Evolutionary conservation across 1,140 invertebrate species (phyloP).

Genomic region (Bombus pyrosoma): DNA sequence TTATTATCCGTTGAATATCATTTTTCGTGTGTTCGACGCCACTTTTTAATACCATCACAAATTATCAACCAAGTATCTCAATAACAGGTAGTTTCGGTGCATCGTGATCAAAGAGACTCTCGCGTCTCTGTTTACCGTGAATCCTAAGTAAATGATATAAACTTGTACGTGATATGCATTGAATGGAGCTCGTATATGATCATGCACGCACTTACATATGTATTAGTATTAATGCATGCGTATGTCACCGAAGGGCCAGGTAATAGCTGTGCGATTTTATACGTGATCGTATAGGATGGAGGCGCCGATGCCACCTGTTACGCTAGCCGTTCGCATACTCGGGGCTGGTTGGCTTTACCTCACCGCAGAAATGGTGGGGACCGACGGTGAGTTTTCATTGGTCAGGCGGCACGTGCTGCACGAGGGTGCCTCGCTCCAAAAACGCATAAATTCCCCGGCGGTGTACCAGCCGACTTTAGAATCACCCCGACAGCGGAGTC

Average conservation of each 20-base stretch:
- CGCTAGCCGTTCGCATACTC: conserved; percentile 55
- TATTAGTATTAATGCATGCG: background rate
- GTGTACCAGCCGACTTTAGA: conserved; percentile 71
- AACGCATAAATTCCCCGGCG: conserved; percentile 78
- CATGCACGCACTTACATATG: background rate
- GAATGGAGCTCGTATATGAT: background rate
- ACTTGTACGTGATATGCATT: background rate
- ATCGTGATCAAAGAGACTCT: background rate
- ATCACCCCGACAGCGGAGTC: conserved; percentile 65
- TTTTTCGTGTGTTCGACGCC: too few relatives aligned
- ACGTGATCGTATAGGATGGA: conserved; percentile 56
- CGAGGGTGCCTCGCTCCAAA: conserved; percentile 76
- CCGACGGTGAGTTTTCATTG: conserved; percentile 64
- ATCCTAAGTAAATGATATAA: background rate
- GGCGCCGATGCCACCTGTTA: conserved; percentile 81
- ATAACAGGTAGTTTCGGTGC: too few relatives aligned
- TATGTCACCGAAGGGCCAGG: conserved; percentile 13
- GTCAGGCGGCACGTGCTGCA: conserved; percentile 79
- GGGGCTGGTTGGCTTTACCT: conserved; percentile 42
- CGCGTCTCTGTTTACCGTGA: background rate
- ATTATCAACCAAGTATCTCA: too few relatives aligned
- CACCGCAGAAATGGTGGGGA: conserved; percentile 61
- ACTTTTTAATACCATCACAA: too few relatives aligned
- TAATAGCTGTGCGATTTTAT: conserved; percentile 48
- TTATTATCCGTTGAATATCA: too few relatives aligned